Evolutionary conservation across 2,113 vertebrate genomes (phyloP).

Genomic region (Felis chaus): DNA sequence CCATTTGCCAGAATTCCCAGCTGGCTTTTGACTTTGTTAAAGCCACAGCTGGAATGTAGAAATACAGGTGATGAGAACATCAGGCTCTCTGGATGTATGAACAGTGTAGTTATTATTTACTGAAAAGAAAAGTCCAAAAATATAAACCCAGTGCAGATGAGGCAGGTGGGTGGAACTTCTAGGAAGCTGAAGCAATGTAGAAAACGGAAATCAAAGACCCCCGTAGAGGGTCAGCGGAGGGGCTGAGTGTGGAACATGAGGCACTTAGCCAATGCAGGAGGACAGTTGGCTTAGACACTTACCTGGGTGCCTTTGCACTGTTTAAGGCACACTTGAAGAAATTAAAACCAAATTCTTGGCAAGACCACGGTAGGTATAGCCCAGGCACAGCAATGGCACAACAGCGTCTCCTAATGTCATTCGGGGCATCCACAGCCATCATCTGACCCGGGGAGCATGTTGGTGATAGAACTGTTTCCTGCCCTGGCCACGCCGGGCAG

Average conservation of each 20-base stretch:
- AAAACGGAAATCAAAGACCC: neutral
- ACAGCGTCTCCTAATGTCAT: too few relatives aligned
- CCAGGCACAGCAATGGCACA: fast-evolving
- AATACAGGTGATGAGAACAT: neutral
- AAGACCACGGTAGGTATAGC: neutral
- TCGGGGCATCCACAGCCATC: neutral
- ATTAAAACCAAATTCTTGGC: neutral
- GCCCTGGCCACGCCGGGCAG: neutral
- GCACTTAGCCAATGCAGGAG: neutral
- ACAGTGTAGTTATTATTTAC: neutral
- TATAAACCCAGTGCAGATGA: neutral
- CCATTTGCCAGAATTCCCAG: neutral
- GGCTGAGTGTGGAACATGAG: neutral
- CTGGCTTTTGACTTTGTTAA: neutral
- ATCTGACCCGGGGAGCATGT: too few relatives aligned
- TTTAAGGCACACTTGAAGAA: neutral
- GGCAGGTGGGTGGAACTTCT: neutral
- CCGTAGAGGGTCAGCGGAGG: neutral
- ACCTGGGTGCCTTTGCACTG: neutral
- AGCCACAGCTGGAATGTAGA: neutral
- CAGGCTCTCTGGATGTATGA: neutral
- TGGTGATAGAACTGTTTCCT: neutral
- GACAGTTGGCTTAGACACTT: neutral
- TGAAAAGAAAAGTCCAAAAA: neutral
- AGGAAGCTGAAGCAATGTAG: neutral